A percentile compares a stretch with the other conserved stretches of the same genome.
Conservation (phyloP, 2,888 invertebrate genomes). For the Bombylius major region DNA sequence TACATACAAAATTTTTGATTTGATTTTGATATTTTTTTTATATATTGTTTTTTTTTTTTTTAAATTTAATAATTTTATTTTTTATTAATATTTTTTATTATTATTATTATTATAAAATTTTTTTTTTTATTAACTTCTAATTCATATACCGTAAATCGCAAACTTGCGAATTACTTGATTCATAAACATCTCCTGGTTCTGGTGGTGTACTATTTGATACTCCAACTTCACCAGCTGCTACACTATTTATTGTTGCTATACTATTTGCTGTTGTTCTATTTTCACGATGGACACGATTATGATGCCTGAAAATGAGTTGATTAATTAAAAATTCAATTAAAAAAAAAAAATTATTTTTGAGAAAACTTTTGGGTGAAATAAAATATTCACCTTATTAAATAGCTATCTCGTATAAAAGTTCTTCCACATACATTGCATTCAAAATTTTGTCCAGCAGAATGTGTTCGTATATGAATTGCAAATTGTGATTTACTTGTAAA, state of each 20-base stretch:
- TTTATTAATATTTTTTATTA: not conserved
- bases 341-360: not conserved
- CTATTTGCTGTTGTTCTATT: conserved; percentile 46
- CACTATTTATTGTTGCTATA: conserved; percentile 40
- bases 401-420: conserved; percentile 63
- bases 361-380: too few relatives aligned
- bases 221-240: conserved; percentile 29
- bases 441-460: conserved; percentile 54
- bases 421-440: conserved; percentile 63
- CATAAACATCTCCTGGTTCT: conserved; percentile 19
- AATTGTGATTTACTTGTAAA: conserved; percentile 65
- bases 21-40: not conserved
- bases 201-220: conserved; percentile 17
- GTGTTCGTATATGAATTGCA: conserved; percentile 62
- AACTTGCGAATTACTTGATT: conserved; percentile 21
- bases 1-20: not conserved
- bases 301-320: conserved; percentile 41
- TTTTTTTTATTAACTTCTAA: not conserved
- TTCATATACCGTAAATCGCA: conserved; percentile 20
- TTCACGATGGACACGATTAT: conserved; percentile 60
- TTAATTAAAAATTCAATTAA: not conserved
- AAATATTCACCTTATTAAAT: conserved; percentile 48
- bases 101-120: not conserved
- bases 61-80: not conserved
- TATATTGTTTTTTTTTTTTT: not conserved